These are phyloP conservation scores for Zeus faber DNA, from an alignment of 2,113 vertebrate species.

Conservation along the genomic window DNA sequence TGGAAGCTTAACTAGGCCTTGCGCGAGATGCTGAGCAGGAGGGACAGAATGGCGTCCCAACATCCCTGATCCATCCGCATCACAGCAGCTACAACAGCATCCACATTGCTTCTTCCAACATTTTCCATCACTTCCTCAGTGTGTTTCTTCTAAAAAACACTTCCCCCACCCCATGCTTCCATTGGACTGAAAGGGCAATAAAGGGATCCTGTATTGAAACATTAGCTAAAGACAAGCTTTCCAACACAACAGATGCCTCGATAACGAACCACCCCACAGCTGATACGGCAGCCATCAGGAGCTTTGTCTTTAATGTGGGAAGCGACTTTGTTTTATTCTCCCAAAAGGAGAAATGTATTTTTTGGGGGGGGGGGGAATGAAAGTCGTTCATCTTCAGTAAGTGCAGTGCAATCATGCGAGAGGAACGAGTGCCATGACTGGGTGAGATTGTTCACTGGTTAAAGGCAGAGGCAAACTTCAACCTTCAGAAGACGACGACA, in stretches of 20 bases:
- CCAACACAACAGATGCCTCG: conserved; percentile 14
- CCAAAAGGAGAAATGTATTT: conserved; percentile 26
- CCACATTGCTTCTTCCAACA: conserved; percentile 34
- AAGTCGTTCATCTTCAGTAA: conserved; percentile 31
- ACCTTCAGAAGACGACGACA: conserved; percentile 66
- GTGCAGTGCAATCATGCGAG: conserved; percentile 17
- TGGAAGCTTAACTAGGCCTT: conserved; percentile 49
- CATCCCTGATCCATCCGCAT: conserved; percentile 36
- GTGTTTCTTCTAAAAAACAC: conserved; percentile 27
- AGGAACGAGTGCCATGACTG: neutral
- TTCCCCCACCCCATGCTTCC: conserved; percentile 23
- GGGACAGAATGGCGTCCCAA: conserved; percentile 20
- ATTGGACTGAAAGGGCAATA: conserved; percentile 43
- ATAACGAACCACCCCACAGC: conserved; percentile 14
- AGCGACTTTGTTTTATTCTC: no score
- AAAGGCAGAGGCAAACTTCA: conserved; percentile 64
- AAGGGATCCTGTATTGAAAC: conserved; percentile 11
- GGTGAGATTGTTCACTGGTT: conserved; percentile 17
- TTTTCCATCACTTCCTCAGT: conserved; percentile 60
- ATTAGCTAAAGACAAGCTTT: conserved; percentile 29
- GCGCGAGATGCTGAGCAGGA: conserved; percentile 40
- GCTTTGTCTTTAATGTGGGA: conserved; percentile 34
- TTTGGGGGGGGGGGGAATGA: neutral
- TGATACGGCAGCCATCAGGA: conserved; percentile 14
- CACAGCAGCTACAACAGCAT: conserved; percentile 32